A percentile compares a stretch with the other conserved stretches of the same genome.
These are phyloP conservation scores for Athalia circularis DNA, from an alignment of 2,888 invertebrate genomes.

Conservation along the genomic window DNA sequence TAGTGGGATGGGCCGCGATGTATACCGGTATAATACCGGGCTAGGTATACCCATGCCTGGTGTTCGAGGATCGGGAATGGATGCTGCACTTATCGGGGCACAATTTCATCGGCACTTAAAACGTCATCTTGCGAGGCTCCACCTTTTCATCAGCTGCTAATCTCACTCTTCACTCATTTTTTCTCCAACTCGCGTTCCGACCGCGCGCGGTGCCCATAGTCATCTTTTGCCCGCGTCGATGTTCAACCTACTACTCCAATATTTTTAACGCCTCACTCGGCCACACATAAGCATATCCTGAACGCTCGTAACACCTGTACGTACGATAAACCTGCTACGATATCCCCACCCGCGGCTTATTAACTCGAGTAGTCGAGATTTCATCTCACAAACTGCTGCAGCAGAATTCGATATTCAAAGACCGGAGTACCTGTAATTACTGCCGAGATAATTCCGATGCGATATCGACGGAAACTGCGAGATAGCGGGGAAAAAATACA, in stretches of 20 bases:
- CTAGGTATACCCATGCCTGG: background rate
- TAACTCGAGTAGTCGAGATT: constrained; percentile 25
- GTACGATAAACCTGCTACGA: constrained; percentile 30
- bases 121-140: constrained; percentile 66
- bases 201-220: constrained; percentile 34
- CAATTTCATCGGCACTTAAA: constrained; percentile 70
- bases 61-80: constrained; percentile 35
- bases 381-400: background rate
- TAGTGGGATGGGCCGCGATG: background rate
- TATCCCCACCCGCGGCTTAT: constrained; percentile 39
- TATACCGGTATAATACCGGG: constrained; percentile 8
- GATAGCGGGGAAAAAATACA: no score
- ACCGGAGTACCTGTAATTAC: background rate
- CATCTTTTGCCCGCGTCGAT: constrained; percentile 31
- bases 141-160: constrained; percentile 70
- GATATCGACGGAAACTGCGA: no score
- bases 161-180: constrained; percentile 54
- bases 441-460: no score
- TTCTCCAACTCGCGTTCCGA: constrained; percentile 17
- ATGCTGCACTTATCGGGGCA: constrained; percentile 61
- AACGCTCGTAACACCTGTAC: background rate
- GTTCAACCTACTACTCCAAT: background rate
- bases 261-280: background rate
- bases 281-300: background rate
- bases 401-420: constrained; percentile 2